These are phyloP conservation scores for Anastatus disparis DNA, from an alignment of 1,140 invertebrate species.

Conservation along the genomic window DNA sequence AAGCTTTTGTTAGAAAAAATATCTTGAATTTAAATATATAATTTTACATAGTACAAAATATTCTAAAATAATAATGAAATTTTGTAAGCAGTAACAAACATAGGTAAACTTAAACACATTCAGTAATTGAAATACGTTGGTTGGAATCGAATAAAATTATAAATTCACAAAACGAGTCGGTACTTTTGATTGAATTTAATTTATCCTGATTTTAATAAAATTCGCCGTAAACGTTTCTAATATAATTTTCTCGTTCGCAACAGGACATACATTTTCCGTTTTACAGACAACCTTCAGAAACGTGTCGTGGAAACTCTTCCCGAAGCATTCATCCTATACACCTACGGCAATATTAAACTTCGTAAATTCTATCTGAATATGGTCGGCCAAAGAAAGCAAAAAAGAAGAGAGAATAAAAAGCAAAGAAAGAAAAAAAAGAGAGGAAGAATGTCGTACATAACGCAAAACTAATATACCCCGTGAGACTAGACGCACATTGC, in stretches of 20 bases:
- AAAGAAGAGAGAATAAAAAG: too few relatives aligned
- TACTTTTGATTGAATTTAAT: not conserved
- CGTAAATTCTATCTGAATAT: not conserved
- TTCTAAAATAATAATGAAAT: not conserved
- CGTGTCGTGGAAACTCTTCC: too few relatives aligned
- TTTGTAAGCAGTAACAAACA: not conserved
- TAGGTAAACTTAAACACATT: not conserved
- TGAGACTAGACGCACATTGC: too few relatives aligned
- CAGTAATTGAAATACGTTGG: not conserved
- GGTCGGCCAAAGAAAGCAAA: too few relatives aligned
- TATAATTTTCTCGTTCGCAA: too few relatives aligned
- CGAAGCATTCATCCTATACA: too few relatives aligned
- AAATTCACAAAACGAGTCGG: not conserved
- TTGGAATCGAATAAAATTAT: not conserved
- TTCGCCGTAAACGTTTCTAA: not conserved
- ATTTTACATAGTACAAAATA: not conserved
- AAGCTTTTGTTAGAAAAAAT: not conserved
- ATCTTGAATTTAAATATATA: not conserved
- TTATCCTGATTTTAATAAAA: not conserved
- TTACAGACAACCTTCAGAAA: not conserved
- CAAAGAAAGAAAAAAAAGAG: too few relatives aligned
- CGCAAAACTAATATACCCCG: not conserved
- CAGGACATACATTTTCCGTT: too few relatives aligned
- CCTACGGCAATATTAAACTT: conserved; percentile 19
- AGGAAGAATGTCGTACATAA: too few relatives aligned